Conservation (phyloP, 2,888 invertebrate species). For the Miltochrista miniata region DNA sequence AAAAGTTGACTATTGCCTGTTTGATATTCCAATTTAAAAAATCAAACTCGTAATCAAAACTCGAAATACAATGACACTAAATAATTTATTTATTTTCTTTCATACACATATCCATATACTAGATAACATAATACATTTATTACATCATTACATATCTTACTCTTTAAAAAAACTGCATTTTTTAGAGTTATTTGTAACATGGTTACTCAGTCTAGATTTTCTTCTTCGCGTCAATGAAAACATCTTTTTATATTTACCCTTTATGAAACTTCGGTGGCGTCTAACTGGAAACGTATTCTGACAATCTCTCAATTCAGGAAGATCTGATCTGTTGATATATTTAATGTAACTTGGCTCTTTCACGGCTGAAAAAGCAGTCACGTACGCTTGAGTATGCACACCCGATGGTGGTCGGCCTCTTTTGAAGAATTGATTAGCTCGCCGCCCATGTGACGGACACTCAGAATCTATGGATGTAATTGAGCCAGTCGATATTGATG, state of each 20-base stretch:
- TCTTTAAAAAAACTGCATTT: neutral
- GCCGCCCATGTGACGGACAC: constrained; percentile 52
- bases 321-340: constrained; percentile 20
- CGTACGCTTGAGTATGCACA: constrained; percentile 47
- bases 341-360: neutral
- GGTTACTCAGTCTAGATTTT: constrained; percentile 32
- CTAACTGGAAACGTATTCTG: constrained; percentile 37
- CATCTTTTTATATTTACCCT: constrained; percentile 56
- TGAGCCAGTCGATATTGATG: constrained; percentile 46
- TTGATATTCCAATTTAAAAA: neutral
- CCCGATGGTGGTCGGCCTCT: constrained; percentile 35
- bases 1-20: no score
- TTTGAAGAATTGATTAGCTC: constrained; percentile 11
- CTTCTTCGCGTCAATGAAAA: constrained; percentile 51
- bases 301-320: constrained; percentile 16
- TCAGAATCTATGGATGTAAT: constrained; percentile 50
- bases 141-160: neutral
- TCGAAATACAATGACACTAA: neutral
- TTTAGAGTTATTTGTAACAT: constrained; percentile 1
- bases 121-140: neutral
- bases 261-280: constrained; percentile 49
- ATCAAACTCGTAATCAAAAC: neutral
- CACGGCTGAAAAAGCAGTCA: constrained; percentile 40
- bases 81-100: neutral
- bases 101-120: neutral